phyloP scores from a whole-genome alignment of 1,140 invertebrate species.

The Piezodorus guildinii region DNA sequence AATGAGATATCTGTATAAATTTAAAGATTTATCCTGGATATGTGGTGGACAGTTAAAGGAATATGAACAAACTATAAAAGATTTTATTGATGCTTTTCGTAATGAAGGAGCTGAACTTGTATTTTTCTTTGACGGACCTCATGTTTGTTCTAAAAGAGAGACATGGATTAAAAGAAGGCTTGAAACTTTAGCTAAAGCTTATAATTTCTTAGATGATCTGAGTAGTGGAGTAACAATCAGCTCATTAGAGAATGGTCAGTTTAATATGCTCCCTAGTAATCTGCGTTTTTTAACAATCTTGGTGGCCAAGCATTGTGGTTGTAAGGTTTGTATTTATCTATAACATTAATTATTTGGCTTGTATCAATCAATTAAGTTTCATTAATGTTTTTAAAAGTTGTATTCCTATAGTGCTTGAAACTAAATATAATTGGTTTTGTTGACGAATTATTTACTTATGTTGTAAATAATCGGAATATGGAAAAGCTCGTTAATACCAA shows the following conservation, averaged over 20 bases:
- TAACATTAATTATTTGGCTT: too few species aligned
- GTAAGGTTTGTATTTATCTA: not conserved
- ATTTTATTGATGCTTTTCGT: conserved; percentile 30
- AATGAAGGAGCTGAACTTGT: conserved; percentile 30
- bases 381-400: too few species aligned
- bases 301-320: not conserved
- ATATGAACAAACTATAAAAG: conserved; percentile 26
- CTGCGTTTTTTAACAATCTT: not conserved
- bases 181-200: conserved; percentile 29
- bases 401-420: too few species aligned
- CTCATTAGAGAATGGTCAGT: not conserved
- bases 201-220: conserved; percentile 27
- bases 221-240: conserved; percentile 21
- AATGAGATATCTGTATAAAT: conserved; percentile 30
- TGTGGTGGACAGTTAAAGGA: conserved; percentile 33
- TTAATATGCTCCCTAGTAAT: not conserved
- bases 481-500: too few species aligned
- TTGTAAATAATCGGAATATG: too few species aligned
- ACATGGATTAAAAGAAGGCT: conserved; percentile 32
- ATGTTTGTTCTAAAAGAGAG: conserved; percentile 30
- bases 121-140: conserved; percentile 35
- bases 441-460: too few species aligned
- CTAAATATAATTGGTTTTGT: too few species aligned
- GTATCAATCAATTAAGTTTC: too few species aligned
- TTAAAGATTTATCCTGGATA: conserved; percentile 31